Evolutionary conservation across 2,113 vertebrate species (phyloP).

Genomic region (Planiliza haematocheilus): DNA sequence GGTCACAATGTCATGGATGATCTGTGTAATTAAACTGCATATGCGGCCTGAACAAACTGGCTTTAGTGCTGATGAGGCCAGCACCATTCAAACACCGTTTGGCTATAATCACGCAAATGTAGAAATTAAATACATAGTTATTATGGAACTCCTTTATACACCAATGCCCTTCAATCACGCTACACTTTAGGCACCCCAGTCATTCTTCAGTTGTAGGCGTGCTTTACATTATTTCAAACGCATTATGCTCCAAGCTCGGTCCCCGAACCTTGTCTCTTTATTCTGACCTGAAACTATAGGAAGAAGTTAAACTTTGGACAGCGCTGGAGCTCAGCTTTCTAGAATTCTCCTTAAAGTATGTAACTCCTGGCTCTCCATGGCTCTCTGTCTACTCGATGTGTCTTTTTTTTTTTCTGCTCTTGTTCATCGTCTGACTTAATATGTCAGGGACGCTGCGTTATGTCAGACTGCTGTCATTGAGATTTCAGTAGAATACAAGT

Average conservation of each 20-base stretch:
- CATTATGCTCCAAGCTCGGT: too few relatives aligned
- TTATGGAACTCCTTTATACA: constrained; percentile 5
- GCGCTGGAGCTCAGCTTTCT: too few relatives aligned
- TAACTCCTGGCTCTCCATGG: neutral
- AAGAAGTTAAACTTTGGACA: too few relatives aligned
- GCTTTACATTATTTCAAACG: too few relatives aligned
- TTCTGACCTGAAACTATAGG: too few relatives aligned
- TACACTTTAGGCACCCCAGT: neutral
- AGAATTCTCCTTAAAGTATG: neutral
- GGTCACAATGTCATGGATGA: too few relatives aligned
- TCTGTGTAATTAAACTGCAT: neutral
- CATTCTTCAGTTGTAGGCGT: too few relatives aligned
- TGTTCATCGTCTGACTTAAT: constrained; percentile 16
- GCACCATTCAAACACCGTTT: neutral
- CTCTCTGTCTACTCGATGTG: neutral
- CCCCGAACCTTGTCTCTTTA: too few relatives aligned
- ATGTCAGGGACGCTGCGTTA: constrained; percentile 9
- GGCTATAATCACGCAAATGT: neutral
- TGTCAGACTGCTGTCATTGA: constrained; percentile 10
- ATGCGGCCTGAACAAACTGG: constrained; percentile 21
- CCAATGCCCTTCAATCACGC: constrained; percentile 6
- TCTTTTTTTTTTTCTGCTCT: constrained; percentile 9
- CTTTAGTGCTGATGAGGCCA: constrained; percentile 13
- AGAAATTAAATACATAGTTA: neutral
- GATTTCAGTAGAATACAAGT: constrained; percentile 6